Conservation (phyloP, 2,888 invertebrate species). For the Brenthis daphne region DNA sequence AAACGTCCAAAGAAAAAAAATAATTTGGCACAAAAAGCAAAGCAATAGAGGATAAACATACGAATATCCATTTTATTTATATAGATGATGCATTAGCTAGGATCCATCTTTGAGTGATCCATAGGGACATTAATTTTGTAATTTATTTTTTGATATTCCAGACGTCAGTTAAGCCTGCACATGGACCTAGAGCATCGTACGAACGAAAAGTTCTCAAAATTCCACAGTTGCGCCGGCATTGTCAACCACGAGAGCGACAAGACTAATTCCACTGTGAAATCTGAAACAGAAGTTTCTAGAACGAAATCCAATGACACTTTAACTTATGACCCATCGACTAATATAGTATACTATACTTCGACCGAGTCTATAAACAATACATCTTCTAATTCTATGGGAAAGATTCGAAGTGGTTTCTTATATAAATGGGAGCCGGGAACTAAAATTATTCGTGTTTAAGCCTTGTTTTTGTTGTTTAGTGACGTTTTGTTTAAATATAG, state of each 20-base stretch:
- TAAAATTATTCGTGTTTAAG: conserved; percentile 63
- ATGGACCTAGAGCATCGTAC: conserved; percentile 58
- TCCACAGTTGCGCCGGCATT: conserved; percentile 60
- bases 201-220: conserved; percentile 60
- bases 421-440: conserved; percentile 72
- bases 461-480: conserved; percentile 38
- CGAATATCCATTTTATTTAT: too few species aligned
- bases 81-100: too few species aligned
- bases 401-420: conserved; percentile 47
- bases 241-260: conserved; percentile 34
- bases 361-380: conserved; percentile 50
- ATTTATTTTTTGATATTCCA: conserved; percentile 39
- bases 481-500: conserved; percentile 36
- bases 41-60: too few species aligned
- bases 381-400: conserved; percentile 48
- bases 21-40: too few species aligned
- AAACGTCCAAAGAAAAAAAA: too few species aligned
- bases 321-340: conserved; percentile 58
- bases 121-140: neutral
- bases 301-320: conserved; percentile 41
- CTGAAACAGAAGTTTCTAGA: neutral
- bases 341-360: conserved; percentile 61
- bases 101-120: too few species aligned
- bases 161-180: conserved; percentile 64
- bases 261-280: conserved; percentile 42